These are phyloP conservation scores for Phaethornis superciliosus DNA, from an alignment of 2,113 vertebrate genomes.

Conservation along the genomic window DNA sequence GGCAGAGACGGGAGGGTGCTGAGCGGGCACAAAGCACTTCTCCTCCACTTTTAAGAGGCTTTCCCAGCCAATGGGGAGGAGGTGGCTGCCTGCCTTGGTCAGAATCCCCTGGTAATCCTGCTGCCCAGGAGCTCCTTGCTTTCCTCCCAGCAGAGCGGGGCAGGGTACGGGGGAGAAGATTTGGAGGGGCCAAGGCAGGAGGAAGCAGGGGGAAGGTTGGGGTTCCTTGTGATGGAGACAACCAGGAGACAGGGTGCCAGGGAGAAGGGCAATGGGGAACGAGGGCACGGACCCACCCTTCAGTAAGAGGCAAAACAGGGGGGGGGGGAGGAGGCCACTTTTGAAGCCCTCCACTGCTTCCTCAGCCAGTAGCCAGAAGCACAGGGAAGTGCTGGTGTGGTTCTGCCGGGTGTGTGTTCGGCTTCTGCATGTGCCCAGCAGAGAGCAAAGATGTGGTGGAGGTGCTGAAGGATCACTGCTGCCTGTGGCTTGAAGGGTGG, in stretches of 20 bases:
- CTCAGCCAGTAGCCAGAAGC: background rate
- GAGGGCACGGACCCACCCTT: rapidly evolving
- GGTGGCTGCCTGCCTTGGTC: conserved; percentile 35
- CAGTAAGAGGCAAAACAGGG: background rate
- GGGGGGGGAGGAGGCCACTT: background rate
- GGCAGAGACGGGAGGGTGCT: conserved; percentile 9
- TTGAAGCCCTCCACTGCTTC: background rate
- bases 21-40: conserved; percentile 59
- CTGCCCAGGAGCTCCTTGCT: background rate
- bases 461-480: rapidly evolving
- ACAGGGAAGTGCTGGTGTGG: rapidly evolving
- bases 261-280: background rate
- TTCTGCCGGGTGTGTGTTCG: background rate
- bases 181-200: background rate
- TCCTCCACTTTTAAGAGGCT: conserved; percentile 71
- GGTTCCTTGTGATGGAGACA: background rate
- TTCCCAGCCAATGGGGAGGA: conserved; percentile 65
- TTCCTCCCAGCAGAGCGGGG: background rate
- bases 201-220: rapidly evolving
- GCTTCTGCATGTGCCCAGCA: background rate
- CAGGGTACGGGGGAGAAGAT: background rate
- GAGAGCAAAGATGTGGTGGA: background rate
- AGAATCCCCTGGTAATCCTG: conserved; percentile 50
- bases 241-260: background rate
- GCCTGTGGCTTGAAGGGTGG: rapidly evolving